phyloP scores from a whole-genome alignment of 2,797 vertebrate species.

The Thamnophis elegans region DNA sequence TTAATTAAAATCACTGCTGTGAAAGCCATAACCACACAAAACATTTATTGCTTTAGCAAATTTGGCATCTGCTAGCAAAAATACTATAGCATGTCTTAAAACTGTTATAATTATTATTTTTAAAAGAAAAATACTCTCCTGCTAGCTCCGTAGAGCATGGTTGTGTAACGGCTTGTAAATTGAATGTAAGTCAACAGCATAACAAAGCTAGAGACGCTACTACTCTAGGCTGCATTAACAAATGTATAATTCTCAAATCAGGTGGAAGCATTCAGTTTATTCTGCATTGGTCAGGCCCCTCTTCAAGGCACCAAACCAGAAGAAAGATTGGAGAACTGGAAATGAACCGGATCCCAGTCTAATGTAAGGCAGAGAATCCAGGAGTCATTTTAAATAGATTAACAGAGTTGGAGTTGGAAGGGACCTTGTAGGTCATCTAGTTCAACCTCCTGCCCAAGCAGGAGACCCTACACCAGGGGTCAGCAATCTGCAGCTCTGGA shows the following conservation, averaged over 20 bases:
- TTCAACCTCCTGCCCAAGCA: no score
- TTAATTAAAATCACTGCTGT: neutral
- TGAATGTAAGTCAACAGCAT: neutral
- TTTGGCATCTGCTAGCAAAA: neutral
- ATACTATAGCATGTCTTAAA: neutral
- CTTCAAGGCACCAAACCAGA: neutral
- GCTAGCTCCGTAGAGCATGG: neutral
- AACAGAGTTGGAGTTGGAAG: no score
- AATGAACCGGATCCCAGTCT: neutral
- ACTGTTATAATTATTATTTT: neutral
- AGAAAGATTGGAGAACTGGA: neutral
- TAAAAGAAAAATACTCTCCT: neutral
- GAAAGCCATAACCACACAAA: neutral
- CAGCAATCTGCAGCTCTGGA: no score
- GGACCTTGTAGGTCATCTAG: no score
- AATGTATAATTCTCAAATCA: neutral
- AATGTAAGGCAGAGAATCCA: no score
- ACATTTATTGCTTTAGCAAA: constrained; percentile 27
- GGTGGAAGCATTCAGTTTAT: neutral
- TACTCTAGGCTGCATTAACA: neutral
- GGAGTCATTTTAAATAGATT: no score
- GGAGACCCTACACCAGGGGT: no score
- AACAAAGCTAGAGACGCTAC: neutral
- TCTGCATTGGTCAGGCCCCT: neutral
- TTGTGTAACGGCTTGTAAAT: neutral